Base-by-base conservation (phyloP, 92 coral and sea anemone genomes). In the Diadumene lineata region DNA sequence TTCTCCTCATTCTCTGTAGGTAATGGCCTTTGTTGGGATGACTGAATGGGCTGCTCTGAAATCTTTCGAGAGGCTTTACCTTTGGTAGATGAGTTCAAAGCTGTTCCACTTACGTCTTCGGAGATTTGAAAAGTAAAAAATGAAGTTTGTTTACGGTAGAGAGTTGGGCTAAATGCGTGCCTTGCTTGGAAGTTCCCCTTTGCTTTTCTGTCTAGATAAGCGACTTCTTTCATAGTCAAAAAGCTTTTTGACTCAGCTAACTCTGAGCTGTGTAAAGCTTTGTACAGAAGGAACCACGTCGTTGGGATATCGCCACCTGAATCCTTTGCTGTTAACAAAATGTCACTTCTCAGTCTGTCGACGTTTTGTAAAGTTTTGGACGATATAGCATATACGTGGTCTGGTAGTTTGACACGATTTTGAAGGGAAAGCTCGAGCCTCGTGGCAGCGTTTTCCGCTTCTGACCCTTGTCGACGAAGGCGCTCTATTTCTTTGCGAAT, bases 301-400 rank as follows among this genome's bases (percentile, higher is more conserved):
- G 77, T 62, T 16, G 92, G 92, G 32, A 88, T 73, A 3, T 75
- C 81, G 25, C 81, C 82, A 51, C 89, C 92, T 27, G 69, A 50
- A 25, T 51, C 61, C 32, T 75, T 77, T 19, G 87, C 89, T 23
- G 64, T 64, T n/a, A 27, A 29, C 64, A 84, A 31, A 68, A 84
- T 67, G 38, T 72, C 73, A 2, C 31, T 6, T 34, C 58, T 75
- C 32, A 88, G 82, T 13, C 57, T 34, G 17, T 34, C 51, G 31
- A 88, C 38, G 60, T 84, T 84, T 28, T 64, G 7, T 7, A 80
- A 70, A 10, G 85, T 80, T 70, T 88, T 84, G 13, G 92, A 88
- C 17, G 89, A 88, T 19, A 88, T 83, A 11, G 78, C 50, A 25
- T 78, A 80, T 32, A 84, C 75, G 19, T 66, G 78, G 26, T 73